These are phyloP conservation scores for Eueremaeus valkanovi DNA, from an alignment of 2,888 invertebrate genomes.

Conservation along the genomic window DNA sequence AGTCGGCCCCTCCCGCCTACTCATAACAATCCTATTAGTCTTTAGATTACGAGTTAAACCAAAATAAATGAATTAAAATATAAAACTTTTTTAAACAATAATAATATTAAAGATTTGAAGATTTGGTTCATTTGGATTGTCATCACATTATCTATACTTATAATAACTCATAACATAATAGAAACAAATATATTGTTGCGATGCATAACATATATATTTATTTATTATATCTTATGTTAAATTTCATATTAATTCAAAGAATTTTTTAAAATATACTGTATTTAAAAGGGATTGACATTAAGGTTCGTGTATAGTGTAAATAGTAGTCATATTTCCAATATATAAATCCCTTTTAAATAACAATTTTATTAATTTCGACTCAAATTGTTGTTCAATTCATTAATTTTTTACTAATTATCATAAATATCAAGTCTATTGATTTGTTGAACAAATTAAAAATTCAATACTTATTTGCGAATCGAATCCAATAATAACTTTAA, in stretches of 20 bases:
- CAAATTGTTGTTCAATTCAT: constrained; percentile 5
- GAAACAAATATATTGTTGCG: constrained; percentile 7
- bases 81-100: too few species aligned
- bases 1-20: constrained; percentile 28
- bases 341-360: constrained; percentile 18
- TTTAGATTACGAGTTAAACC: too few species aligned
- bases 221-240: not conserved
- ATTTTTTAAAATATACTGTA: constrained; percentile 2
- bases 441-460: too few species aligned
- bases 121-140: too few species aligned
- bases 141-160: too few species aligned
- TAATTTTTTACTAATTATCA: constrained; percentile 28
- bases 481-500: too few species aligned
- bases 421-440: not conserved
- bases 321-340: constrained; percentile 5
- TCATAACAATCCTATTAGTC: constrained; percentile 11
- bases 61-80: too few species aligned
- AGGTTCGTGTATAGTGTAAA: constrained; percentile 24
- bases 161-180: not conserved
- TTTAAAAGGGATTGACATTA: constrained; percentile 23
- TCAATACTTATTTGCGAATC: too few species aligned
- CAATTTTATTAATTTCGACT: not conserved
- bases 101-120: too few species aligned
- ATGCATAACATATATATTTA: constrained; percentile 4
- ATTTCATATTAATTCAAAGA: not conserved